Conservation (phyloP, 2,888 invertebrate species). For the Vannuccia rotundouncinata region DNA sequence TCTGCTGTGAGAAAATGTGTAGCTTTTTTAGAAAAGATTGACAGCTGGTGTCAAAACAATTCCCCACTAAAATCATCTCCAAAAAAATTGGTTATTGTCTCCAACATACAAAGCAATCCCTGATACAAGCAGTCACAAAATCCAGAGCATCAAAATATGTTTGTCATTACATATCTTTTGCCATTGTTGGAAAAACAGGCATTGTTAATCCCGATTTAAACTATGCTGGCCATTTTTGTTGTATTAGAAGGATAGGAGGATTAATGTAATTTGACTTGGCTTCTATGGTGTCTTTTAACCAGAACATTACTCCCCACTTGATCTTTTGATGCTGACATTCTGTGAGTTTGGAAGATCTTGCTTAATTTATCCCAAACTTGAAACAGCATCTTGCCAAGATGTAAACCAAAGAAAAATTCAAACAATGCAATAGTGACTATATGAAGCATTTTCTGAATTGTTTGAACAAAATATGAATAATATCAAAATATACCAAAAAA, state of each 20-base stretch:
- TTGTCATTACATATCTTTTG: constrained; percentile 16
- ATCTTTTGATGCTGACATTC: neutral
- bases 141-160: constrained; percentile 2
- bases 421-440: too few species aligned
- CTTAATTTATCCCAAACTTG: neutral
- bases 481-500: too few species aligned
- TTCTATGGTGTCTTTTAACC: constrained; percentile 20
- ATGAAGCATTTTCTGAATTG: too few species aligned
- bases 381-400: neutral
- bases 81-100: too few species aligned
- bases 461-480: too few species aligned
- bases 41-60: constrained; percentile 21
- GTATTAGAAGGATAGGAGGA: constrained; percentile 4
- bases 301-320: neutral
- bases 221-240: constrained; percentile 1
- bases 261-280: constrained; percentile 6
- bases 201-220: constrained; percentile 1
- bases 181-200: constrained; percentile 15
- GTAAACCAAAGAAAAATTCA: neutral
- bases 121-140: constrained; percentile 6
- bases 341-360: neutral
- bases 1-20: neutral
- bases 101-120: constrained; percentile 3
- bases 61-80: too few species aligned
- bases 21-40: constrained; percentile 6